Evolutionary conservation across 2,797 vertebrate genomes (phyloP).

Genomic region (Leptatherina wallacei): DNA sequence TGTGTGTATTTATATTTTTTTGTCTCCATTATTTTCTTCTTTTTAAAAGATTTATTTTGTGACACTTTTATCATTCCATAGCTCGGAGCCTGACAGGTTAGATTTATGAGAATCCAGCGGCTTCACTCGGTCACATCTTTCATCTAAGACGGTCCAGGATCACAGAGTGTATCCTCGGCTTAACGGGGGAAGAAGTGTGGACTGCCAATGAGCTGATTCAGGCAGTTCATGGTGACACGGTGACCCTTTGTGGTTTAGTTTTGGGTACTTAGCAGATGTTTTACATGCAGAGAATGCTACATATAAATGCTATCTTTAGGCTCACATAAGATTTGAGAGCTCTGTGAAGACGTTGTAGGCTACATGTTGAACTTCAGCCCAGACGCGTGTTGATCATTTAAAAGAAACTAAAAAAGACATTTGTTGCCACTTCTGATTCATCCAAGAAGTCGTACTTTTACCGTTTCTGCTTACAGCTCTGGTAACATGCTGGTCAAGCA

Average conservation of each 20-base stretch:
- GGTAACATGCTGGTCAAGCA: conserved; percentile 63
- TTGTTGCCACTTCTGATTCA: conserved; percentile 22
- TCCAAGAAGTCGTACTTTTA: conserved; percentile 24
- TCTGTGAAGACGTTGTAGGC: background rate
- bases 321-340: background rate
- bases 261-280: background rate
- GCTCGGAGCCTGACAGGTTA: background rate
- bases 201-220: background rate
- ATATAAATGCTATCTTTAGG: background rate
- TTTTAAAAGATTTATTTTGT: background rate
- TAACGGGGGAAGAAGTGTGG: background rate
- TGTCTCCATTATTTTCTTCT: no score
- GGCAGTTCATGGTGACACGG: background rate
- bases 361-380: conserved; percentile 4
- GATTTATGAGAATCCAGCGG: background rate
- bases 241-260: background rate
- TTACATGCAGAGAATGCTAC: background rate
- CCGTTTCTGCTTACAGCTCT: conserved; percentile 40
- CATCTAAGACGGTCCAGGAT: background rate
- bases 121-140: background rate
- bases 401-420: conserved; percentile 22
- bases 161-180: background rate
- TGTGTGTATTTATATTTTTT: no score
- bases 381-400: conserved; percentile 3
- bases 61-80: background rate